phyloP scores from a whole-genome alignment of 2,797 vertebrate species.

The Todus mexicanus region DNA sequence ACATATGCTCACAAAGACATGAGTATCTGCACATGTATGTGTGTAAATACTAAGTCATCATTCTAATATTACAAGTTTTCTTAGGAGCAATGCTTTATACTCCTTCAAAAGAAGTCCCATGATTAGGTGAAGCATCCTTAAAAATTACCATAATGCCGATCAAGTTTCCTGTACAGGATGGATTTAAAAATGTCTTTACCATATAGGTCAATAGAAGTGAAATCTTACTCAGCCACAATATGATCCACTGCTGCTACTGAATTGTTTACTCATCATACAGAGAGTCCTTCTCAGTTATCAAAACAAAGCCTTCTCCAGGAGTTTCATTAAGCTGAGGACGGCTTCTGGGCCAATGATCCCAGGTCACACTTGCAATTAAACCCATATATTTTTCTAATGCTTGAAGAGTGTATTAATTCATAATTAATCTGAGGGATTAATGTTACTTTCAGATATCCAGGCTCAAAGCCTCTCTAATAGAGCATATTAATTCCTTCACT shows the following conservation, averaged over 20 bases:
- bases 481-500: background rate
- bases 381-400: background rate
- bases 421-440: background rate
- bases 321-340: background rate
- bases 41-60: background rate
- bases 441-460: background rate
- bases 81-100: background rate
- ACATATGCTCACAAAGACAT: background rate
- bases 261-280: background rate
- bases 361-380: background rate
- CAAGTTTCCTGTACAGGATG: background rate
- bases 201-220: background rate
- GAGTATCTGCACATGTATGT: background rate
- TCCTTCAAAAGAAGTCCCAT: background rate
- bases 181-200: background rate
- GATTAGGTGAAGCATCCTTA: background rate
- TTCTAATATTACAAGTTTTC: background rate
- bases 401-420: background rate
- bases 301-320: background rate
- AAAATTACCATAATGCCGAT: background rate
- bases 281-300: background rate
- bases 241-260: background rate
- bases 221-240: background rate
- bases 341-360: background rate
- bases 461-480: background rate